phyloP scores from a whole-genome alignment of 2,888 invertebrate species.

The Clunio marinus region DNA sequence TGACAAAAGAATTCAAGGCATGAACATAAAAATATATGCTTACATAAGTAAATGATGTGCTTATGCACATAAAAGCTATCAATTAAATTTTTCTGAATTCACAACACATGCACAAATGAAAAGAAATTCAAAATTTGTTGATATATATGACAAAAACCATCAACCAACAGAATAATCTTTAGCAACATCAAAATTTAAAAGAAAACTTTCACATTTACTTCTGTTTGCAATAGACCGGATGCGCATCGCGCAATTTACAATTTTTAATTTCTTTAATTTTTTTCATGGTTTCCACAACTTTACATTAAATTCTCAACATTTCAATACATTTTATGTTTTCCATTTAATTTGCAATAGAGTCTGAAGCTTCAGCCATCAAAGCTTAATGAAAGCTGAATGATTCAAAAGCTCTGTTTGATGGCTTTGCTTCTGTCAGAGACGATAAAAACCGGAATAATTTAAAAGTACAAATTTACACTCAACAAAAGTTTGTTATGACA shows the following conservation, averaged over 20 bases:
- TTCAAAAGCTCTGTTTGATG: background rate
- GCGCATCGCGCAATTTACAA: too few species aligned
- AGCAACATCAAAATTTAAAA: background rate
- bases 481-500: conserved; percentile 2
- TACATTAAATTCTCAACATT: conserved; percentile 27
- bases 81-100: background rate
- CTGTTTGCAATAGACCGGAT: too few species aligned
- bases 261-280: too few species aligned
- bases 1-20: too few species aligned
- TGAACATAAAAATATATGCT: too few species aligned
- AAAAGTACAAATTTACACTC: conserved; percentile 49
- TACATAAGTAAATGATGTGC: too few species aligned
- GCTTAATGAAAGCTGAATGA: background rate
- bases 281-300: too few species aligned
- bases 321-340: conserved; percentile 42
- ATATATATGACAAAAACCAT: conserved; percentile 41
- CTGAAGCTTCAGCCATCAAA: conserved; percentile 42
- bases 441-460: conserved; percentile 52
- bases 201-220: background rate
- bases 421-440: background rate
- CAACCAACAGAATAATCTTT: background rate
- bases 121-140: conserved; percentile 42
- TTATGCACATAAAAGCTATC: too few species aligned
- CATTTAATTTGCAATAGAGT: conserved; percentile 52
- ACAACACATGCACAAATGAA: too few species aligned